These are phyloP conservation scores for Mellilla xanthometata DNA, from an alignment of 2,888 invertebrate species.

Conservation along the genomic window DNA sequence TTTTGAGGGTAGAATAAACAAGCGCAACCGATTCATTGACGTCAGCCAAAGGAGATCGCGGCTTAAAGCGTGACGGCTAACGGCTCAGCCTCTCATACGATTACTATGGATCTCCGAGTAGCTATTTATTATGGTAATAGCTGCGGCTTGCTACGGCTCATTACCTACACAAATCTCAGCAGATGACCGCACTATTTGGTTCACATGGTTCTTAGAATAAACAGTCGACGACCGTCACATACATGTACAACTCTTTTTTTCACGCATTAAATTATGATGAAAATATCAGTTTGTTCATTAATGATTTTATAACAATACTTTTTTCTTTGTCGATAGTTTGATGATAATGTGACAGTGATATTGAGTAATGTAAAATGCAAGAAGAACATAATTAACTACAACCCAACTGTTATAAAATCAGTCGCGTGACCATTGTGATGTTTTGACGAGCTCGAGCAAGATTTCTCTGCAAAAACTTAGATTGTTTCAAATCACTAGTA, in stretches of 20 bases:
- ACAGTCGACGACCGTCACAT: too few relatives aligned
- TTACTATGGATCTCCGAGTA: conserved; percentile 25
- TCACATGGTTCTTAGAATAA: not conserved
- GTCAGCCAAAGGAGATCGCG: conserved; percentile 16
- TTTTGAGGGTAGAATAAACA: conserved; percentile 36
- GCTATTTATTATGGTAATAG: conserved; percentile 62
- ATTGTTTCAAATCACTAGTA: conserved; percentile 67
- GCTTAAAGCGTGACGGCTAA: conserved; percentile 56
- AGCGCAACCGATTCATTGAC: conserved; percentile 48
- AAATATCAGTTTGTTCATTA: too few relatives aligned
- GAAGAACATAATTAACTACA: conserved; percentile 19
- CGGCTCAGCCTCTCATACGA: conserved; percentile 41
- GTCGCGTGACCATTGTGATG: conserved; percentile 66
- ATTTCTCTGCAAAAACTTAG: conserved; percentile 67
- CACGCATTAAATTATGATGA: too few relatives aligned
- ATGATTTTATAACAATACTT: too few relatives aligned
- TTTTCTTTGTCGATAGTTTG: too few relatives aligned
- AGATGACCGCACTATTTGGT: conserved; percentile 41
- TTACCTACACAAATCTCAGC: conserved; percentile 43
- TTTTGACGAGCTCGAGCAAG: conserved; percentile 57
- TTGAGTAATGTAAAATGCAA: conserved; percentile 33
- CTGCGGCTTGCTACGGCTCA: conserved; percentile 50
- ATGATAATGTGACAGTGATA: too few relatives aligned
- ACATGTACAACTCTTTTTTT: too few relatives aligned
- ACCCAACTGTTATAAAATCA: conserved; percentile 33